Percentiles rank a stretch among this genome's conserved stretches.
Evolutionary conservation across 30 jellyfish, hydroid and myxozoan species (phyloP).

Genomic region (Pseudorhiza aurosa): DNA sequence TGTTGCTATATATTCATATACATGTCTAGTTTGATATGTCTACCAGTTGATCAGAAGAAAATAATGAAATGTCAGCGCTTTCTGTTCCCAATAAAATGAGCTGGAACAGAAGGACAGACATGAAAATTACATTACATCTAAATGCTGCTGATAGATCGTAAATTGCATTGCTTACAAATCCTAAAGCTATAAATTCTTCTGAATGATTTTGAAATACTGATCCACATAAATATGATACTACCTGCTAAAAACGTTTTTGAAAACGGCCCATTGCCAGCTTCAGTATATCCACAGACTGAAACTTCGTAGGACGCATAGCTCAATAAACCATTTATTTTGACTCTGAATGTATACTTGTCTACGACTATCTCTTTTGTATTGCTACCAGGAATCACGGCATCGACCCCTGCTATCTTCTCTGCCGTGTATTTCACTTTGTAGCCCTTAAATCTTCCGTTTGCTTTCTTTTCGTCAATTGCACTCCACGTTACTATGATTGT

Average conservation of each 20-base stretch:
- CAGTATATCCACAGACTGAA: conserved; percentile 61
- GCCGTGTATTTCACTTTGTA: conserved; percentile 31
- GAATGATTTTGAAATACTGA: too few species aligned
- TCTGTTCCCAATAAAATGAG: too few species aligned
- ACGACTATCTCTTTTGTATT: not conserved
- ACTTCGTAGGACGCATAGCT: conserved; percentile 49
- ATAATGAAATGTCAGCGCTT: too few species aligned
- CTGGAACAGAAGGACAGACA: too few species aligned
- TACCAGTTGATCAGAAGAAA: too few species aligned
- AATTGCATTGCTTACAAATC: too few species aligned
- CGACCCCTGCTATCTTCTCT: conserved; percentile 11
- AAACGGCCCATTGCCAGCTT: conserved; percentile 73
- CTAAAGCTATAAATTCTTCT: too few species aligned
- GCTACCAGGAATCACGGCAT: conserved; percentile 3
- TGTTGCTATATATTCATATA: too few species aligned
- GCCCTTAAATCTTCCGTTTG: conserved; percentile 61
- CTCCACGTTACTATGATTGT: conserved; percentile 39
- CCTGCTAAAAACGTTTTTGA: conserved; percentile 42
- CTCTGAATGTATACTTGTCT: conserved; percentile 53
- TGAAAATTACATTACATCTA: too few species aligned
- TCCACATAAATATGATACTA: conserved; percentile 1
- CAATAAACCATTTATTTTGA: conserved; percentile 39
- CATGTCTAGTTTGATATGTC: too few species aligned
- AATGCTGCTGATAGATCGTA: too few species aligned
- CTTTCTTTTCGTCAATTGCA: conserved; percentile 42